Evolutionary conservation across 2,888 invertebrate genomes (phyloP).

Genomic region (Temnothorax ravouxi): DNA sequence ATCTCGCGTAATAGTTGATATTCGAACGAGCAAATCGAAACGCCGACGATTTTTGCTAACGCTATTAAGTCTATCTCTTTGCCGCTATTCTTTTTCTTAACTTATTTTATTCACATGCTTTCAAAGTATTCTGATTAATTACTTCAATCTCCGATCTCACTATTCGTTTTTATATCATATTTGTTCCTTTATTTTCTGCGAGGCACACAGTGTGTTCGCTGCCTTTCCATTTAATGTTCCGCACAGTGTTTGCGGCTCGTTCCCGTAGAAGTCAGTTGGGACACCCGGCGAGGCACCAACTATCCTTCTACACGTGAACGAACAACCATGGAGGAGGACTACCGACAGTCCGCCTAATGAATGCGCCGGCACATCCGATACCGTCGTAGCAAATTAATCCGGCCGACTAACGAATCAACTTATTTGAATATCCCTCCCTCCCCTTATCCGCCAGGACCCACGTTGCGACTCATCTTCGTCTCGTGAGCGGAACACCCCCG

Average conservation of each 20-base stretch:
- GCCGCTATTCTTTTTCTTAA: neutral
- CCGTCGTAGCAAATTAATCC: slow-evolving; percentile 83
- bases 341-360: slow-evolving; percentile 78
- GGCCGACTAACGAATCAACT: slow-evolving; percentile 83
- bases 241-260: slow-evolving; percentile 3
- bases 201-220: neutral
- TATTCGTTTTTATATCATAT: neutral
- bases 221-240: neutral
- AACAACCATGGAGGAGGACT: slow-evolving; percentile 57
- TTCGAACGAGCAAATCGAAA: slow-evolving; percentile 54
- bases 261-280: neutral
- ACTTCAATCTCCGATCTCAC: slow-evolving; percentile 1
- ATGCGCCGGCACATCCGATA: slow-evolving; percentile 79
- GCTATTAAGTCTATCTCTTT: neutral
- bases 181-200: neutral
- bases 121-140: slow-evolving; percentile 1
- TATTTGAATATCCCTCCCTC: slow-evolving; percentile 78
- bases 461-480: slow-evolving; percentile 52
- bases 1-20: slow-evolving; percentile 11
- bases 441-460: slow-evolving; percentile 37
- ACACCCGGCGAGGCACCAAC: slow-evolving; percentile 5
- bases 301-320: slow-evolving; percentile 32
- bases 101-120: slow-evolving; percentile 4
- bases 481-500: slow-evolving; percentile 19
- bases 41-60: slow-evolving; percentile 14